Evolutionary conservation across 2,888 invertebrate genomes (phyloP).

Genomic region (Drosophila hamatofila): DNA sequence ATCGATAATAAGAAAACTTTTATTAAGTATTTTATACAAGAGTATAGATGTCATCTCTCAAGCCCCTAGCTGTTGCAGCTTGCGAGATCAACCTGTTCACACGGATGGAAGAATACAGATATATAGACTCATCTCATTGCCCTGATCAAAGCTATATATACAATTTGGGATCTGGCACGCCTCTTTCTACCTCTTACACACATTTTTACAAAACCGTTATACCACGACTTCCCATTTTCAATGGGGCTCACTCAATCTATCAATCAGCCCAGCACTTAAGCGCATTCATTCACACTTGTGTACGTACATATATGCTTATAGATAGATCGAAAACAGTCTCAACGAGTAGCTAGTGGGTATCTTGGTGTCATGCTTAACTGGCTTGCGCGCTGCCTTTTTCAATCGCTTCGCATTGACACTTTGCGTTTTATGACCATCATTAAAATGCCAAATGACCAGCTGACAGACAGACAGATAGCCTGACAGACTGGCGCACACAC

Average conservation of each 20-base stretch:
- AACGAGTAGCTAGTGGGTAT: not conserved
- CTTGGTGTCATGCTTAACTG: not conserved
- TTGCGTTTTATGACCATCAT: slow-evolving; percentile 69
- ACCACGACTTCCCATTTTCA: not conserved
- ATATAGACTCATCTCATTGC: too few species aligned
- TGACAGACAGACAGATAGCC: slow-evolving; percentile 3
- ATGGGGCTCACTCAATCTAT: not conserved
- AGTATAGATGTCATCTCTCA: too few species aligned
- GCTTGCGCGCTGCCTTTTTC: slow-evolving; percentile 48
- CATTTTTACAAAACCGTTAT: not conserved
- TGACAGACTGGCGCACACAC: slow-evolving; percentile 1
- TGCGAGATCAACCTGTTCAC: too few species aligned
- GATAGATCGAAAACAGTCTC: not conserved
- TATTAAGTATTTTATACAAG: too few species aligned
- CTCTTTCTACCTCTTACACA: not conserved
- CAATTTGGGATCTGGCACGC: too few species aligned
- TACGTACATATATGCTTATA: not conserved
- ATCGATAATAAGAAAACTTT: too few species aligned
- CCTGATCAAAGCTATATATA: too few species aligned
- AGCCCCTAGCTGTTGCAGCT: too few species aligned
- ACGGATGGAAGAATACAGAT: too few species aligned
- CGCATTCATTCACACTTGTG: not conserved
- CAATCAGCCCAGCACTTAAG: not conserved
- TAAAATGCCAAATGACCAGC: slow-evolving; percentile 61
- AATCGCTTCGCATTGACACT: slow-evolving; percentile 73